Evolutionary conservation across 2,888 invertebrate genomes (phyloP).

Genomic region (Choreutis nemorana): DNA sequence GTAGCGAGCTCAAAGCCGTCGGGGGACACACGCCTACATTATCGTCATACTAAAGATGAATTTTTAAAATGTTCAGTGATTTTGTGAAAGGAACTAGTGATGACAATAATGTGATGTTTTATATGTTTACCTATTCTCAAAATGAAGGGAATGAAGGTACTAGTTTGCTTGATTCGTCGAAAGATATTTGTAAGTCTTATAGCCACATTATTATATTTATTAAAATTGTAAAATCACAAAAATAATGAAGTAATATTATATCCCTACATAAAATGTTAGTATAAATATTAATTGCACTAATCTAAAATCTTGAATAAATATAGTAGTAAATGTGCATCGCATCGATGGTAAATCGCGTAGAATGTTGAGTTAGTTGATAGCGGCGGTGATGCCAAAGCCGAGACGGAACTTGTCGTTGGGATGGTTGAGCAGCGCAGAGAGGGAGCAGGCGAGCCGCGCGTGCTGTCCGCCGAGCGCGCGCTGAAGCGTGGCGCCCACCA

Average conservation of each 20-base stretch:
- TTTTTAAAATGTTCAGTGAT: constrained; percentile 42
- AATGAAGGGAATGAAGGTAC: too few relatives aligned
- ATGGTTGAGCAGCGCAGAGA: constrained; percentile 55
- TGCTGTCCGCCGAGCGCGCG: constrained; percentile 40
- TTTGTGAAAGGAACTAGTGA: constrained; percentile 23
- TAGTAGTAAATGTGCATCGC: too few relatives aligned
- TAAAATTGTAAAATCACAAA: too few relatives aligned
- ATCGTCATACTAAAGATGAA: constrained; percentile 56
- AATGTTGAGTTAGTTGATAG: constrained; percentile 23
- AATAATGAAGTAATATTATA: too few relatives aligned
- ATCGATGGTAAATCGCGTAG: background rate
- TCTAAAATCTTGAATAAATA: too few relatives aligned
- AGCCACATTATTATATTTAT: too few relatives aligned
- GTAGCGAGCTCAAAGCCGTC: constrained; percentile 24
- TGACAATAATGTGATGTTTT: too few relatives aligned
- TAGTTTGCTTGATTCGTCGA: too few relatives aligned
- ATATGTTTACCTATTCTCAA: too few relatives aligned
- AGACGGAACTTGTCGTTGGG: constrained; percentile 58
- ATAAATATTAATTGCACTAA: too few relatives aligned
- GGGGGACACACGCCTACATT: constrained; percentile 60
- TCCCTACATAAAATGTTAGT: too few relatives aligned
- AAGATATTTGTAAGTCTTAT: too few relatives aligned
- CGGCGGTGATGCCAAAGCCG: constrained; percentile 48
- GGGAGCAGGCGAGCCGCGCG: constrained; percentile 40
- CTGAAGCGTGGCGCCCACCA: constrained; percentile 51